Evolutionary conservation across 2,888 invertebrate species (phyloP).

Genomic region (Odontocolon sp.): DNA sequence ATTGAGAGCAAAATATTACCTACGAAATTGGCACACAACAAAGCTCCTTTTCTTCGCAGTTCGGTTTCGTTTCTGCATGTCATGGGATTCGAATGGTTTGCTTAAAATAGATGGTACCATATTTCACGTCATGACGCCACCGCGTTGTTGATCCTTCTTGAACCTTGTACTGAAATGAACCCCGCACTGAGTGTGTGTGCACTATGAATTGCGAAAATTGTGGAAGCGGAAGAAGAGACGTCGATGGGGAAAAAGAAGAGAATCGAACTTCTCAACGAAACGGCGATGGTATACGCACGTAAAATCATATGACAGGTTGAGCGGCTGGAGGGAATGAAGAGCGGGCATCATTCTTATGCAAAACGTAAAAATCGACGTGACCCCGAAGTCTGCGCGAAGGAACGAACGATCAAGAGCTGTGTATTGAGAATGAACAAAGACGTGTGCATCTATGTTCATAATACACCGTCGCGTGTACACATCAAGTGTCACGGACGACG

Average conservation of each 20-base stretch:
- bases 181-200: not conserved
- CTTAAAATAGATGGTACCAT: not conserved
- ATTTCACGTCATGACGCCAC: slow-evolving; percentile 10
- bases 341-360: not conserved
- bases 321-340: not conserved
- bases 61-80: not conserved
- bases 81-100: not conserved
- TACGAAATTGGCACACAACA: slow-evolving; percentile 1
- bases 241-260: not conserved
- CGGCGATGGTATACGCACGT: too few species aligned
- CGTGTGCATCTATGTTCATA: not conserved
- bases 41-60: not conserved
- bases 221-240: not conserved
- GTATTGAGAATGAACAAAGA: not conserved
- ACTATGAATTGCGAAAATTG: not conserved
- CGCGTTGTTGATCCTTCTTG: slow-evolving; percentile 21
- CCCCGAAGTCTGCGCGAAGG: not conserved
- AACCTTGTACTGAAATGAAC: not conserved
- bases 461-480: slow-evolving; percentile 12
- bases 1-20: slow-evolving; percentile 10
- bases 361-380: slow-evolving; percentile 1
- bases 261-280: too few species aligned
- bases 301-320: not conserved
- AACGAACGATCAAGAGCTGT: not conserved
- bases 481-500: slow-evolving; percentile 22